A percentile compares a stretch with the other conserved stretches of the same genome.
These are phyloP conservation scores for Polypterus bichir DNA, from an alignment of 2,113 vertebrate species.

Conservation along the genomic window DNA sequence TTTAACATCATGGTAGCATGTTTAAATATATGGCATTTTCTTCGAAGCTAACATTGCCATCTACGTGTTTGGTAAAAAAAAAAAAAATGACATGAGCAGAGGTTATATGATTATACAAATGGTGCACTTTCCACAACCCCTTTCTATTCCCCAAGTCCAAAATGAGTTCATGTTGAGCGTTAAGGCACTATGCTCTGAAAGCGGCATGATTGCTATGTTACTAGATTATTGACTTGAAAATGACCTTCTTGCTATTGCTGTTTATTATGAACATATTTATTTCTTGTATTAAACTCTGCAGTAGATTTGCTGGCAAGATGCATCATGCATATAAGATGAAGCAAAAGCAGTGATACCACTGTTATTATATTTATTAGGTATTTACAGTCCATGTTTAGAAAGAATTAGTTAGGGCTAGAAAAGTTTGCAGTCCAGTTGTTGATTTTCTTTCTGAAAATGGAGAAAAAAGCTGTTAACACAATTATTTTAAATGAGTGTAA, in stretches of 20 bases:
- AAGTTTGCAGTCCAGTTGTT: too few species aligned
- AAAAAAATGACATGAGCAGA: conserved; percentile 9
- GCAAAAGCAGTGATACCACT: too few species aligned
- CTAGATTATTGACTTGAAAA: conserved; percentile 28
- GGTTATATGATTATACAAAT: conserved; percentile 14
- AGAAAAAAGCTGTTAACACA: too few species aligned
- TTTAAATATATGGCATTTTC: background rate
- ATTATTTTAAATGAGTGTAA: too few species aligned
- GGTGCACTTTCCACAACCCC: conserved; percentile 9
- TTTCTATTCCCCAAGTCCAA: conserved; percentile 10
- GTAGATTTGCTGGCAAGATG: conserved; percentile 19
- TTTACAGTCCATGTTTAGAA: too few species aligned
- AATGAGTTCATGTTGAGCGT: conserved; percentile 20
- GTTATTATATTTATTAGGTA: too few species aligned
- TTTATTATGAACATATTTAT: conserved; percentile 26
- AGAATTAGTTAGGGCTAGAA: too few species aligned
- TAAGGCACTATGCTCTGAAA: conserved; percentile 14
- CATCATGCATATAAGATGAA: conserved; percentile 21
- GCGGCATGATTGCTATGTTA: conserved; percentile 21
- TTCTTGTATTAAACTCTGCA: conserved; percentile 22
- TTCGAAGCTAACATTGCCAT: background rate
- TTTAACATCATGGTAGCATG: background rate
- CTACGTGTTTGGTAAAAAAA: conserved; percentile 12
- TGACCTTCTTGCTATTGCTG: conserved; percentile 18
- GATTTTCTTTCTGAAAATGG: too few species aligned